A percentile compares a stretch with the other conserved stretches of the same genome.
phyloP scores from a whole-genome alignment of 2,113 vertebrate species.

The Sylvilagus bachmani region DNA sequence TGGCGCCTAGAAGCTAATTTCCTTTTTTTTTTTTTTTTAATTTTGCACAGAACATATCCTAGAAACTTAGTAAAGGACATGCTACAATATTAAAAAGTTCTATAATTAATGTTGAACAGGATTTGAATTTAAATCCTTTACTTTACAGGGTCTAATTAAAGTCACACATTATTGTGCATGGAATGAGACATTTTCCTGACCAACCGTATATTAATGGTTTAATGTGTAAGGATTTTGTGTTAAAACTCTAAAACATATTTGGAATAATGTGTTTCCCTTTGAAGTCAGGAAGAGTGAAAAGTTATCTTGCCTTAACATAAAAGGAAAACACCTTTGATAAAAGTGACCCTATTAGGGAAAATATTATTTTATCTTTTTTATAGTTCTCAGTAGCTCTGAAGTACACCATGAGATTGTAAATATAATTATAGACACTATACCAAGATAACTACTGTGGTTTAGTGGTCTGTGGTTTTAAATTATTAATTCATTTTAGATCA shows the following conservation, averaged over 20 bases:
- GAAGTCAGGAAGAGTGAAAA: constrained; percentile 72
- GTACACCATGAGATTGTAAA: constrained; percentile 64
- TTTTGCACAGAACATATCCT: constrained; percentile 77
- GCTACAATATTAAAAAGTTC: constrained; percentile 84
- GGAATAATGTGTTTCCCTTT: constrained; percentile 73
- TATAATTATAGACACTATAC: constrained; percentile 43
- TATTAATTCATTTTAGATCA: constrained; percentile 67
- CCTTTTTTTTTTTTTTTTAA: constrained; percentile 69
- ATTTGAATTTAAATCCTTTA: constrained; percentile 91
- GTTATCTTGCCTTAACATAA: constrained; percentile 82
- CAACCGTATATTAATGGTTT: constrained; percentile 86
- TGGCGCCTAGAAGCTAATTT: constrained; percentile 69
- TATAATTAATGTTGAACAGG: constrained; percentile 89
- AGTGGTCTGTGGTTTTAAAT: constrained; percentile 61
- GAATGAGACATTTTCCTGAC: constrained; percentile 86
- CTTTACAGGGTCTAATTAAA: constrained; percentile 90
- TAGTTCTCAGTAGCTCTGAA: constrained; percentile 63
- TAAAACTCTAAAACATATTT: constrained; percentile 69
- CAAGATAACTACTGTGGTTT: constrained; percentile 44
- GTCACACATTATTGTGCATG: constrained; percentile 87
- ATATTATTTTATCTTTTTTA: constrained; percentile 69
- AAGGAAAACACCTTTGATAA: constrained; percentile 79
- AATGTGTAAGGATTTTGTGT: constrained; percentile 78
- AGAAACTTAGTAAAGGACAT: constrained; percentile 86
- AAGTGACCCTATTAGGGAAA: constrained; percentile 63